Conservation (phyloP, 2,888 invertebrate species). For the Heliconius cydno region DNA sequence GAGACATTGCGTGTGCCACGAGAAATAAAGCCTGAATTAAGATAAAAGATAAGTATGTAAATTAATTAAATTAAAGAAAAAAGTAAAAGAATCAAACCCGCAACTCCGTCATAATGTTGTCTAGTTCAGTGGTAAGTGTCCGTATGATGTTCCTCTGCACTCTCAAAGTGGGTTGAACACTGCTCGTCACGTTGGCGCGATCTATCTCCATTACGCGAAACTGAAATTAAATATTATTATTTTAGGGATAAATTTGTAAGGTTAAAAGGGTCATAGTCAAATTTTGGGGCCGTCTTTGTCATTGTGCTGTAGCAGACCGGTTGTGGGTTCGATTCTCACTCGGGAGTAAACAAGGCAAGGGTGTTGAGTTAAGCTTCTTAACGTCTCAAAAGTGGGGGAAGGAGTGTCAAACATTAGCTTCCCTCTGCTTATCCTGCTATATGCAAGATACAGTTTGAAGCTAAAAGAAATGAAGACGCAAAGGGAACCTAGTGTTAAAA, state of each 20-base stretch:
- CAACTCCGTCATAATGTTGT: conserved; percentile 85
- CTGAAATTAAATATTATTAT: conserved; percentile 58
- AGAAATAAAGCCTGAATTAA: too few relatives aligned
- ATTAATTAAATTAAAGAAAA: background rate
- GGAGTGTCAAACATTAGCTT: background rate
- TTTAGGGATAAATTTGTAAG: too few relatives aligned
- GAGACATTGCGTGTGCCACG: too few relatives aligned
- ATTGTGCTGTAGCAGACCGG: too few relatives aligned
- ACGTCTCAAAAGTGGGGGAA: background rate
- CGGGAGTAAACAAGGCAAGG: too few relatives aligned
- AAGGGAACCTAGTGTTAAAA: too few relatives aligned
- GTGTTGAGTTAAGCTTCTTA: too few relatives aligned
- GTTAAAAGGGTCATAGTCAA: too few relatives aligned
- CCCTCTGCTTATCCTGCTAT: background rate
- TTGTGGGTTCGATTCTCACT: background rate
- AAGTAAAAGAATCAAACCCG: conserved; percentile 63
- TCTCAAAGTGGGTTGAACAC: conserved; percentile 86
- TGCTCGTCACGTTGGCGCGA: conserved; percentile 87
- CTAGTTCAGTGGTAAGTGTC: conserved; percentile 84
- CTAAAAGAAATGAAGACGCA: background rate
- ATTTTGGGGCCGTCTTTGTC: too few relatives aligned
- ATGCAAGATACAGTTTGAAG: background rate
- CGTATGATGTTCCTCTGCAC: conserved; percentile 86
- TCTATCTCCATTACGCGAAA: conserved; percentile 93
- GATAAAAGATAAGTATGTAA: too few relatives aligned